Evolutionary conservation across 2,797 vertebrate species (phyloP), one percentile per base, ranked within the genome.

Genomic region (Garrulus glandarius): DNA sequence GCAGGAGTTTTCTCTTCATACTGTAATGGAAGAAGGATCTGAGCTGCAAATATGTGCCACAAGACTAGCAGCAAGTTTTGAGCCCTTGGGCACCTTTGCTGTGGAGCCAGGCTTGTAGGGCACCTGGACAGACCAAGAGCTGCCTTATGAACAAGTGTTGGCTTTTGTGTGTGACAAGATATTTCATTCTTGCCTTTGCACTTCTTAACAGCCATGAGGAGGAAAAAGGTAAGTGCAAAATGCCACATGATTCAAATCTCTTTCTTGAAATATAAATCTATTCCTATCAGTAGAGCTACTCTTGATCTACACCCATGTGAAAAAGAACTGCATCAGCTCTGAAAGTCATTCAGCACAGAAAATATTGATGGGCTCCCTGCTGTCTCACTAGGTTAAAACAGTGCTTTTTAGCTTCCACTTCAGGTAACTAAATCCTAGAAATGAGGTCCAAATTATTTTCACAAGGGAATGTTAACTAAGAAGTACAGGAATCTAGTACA

Each of bases 391-490:
- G 78, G 55, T 70, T 71, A 91, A 77, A 95, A 87, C 27, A 63
- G 29, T 86, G 63, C 19, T 77, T 79, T 96, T 94, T 75, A 86
- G 86, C 44, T 93, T 93, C 59, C 41, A 76, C 88, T 89, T 29
- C 27, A 93, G 67, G 49, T 78, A 97, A 84, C 36, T 92, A 93
- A 94, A 89, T 72, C 92, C 50, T 80, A 77, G 85, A 84, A 95
- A 92, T 86, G 39, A 75, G 46, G 50, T 70, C 44, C 47, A 97
- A 93, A 94, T 94, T 6, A 95, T 72, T 90, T 81, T 43, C 49
- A 53, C 15, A 43, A 49, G 37, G 41, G 29, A 84, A 81, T 77
- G 44, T 76, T 87, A 94, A 93, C 20, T 86, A 93, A 91, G 39
- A 83, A 96, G 50, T 22, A 87, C 41, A 80, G 32, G 50, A 94